Evolutionary conservation across 2,888 invertebrate genomes (phyloP).

Genomic region (Diadegma fenestrale): DNA sequence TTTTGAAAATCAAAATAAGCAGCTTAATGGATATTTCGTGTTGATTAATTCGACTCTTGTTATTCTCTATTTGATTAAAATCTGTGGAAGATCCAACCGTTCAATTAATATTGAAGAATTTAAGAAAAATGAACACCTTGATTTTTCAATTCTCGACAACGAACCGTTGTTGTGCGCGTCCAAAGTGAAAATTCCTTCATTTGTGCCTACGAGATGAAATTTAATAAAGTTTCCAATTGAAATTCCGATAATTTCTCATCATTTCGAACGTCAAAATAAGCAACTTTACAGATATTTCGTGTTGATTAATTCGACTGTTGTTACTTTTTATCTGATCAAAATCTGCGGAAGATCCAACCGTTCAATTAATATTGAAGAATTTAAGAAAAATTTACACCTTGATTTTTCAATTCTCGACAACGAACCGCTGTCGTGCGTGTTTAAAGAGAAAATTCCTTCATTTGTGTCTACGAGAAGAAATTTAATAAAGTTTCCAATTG

Average conservation of each 20-base stretch:
- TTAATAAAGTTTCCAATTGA: no score
- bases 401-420: no score
- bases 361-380: no score
- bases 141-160: neutral
- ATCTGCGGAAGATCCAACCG: no score
- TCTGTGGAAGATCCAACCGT: no score
- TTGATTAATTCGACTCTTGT: neutral
- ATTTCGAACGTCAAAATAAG: neutral
- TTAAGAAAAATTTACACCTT: no score
- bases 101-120: no score
- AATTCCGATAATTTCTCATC: neutral
- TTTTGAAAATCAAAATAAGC: neutral
- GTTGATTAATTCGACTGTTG: constrained; percentile 8
- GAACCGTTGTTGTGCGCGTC: no score
- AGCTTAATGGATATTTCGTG: neutral
- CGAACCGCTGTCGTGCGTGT: neutral
- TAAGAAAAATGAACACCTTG: no score
- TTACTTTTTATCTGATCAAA: no score
- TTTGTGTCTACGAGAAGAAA: neutral
- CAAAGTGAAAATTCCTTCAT: neutral
- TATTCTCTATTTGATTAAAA: no score
- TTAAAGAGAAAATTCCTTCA: neutral
- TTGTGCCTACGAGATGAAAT: neutral
- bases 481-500: neutral
- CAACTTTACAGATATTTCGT: neutral